Evolutionary conservation across 2,113 vertebrate species (phyloP).

Genomic region (Himantopus leucocephalus): DNA sequence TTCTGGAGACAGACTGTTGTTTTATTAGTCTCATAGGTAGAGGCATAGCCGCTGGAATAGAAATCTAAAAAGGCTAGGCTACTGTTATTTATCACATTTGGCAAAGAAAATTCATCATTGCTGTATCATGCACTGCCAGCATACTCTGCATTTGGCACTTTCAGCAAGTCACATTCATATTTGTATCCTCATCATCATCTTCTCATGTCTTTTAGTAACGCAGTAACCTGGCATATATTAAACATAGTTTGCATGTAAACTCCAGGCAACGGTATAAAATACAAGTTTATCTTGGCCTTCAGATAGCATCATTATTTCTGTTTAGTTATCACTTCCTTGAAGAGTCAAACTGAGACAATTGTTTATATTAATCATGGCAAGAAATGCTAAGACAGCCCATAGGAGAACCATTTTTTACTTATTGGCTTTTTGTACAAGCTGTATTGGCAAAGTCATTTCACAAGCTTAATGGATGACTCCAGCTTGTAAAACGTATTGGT

Average conservation of each 20-base stretch:
- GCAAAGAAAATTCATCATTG: background rate
- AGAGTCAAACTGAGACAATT: background rate
- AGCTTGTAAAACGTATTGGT: conserved; percentile 25
- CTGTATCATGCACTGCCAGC: background rate
- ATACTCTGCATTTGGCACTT: background rate
- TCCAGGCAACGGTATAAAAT: background rate
- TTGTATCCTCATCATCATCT: background rate
- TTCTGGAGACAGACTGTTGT: background rate
- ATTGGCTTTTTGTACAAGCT: conserved; percentile 34
- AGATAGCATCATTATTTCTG: background rate
- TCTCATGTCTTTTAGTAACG: background rate
- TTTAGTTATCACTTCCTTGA: background rate
- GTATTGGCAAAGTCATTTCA: conserved; percentile 47
- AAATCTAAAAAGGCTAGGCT: background rate
- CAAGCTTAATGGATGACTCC: conserved; percentile 28
- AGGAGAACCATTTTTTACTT: background rate
- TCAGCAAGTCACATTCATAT: background rate
- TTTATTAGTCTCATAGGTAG: background rate
- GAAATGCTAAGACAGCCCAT: background rate
- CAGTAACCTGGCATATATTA: background rate
- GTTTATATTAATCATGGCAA: conserved; percentile 25
- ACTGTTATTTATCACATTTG: background rate
- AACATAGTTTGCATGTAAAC: background rate
- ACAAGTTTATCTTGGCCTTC: background rate
- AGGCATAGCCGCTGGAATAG: background rate